phyloP scores from a whole-genome alignment of 2,113 vertebrate genomes.

The Equus quagga region DNA sequence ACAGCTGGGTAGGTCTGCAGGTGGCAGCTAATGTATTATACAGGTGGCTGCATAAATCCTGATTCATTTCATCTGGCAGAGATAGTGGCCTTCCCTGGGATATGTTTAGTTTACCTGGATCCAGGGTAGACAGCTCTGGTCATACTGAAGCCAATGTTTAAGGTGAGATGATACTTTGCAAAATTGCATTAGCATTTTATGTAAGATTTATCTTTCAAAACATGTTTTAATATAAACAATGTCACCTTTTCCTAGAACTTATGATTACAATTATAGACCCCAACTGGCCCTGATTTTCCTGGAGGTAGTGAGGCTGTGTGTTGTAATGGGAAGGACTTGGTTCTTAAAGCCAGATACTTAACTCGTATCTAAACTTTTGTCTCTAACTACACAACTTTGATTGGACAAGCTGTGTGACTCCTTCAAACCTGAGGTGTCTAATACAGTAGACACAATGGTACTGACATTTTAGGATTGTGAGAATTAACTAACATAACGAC shows the following conservation, averaged over 20 bases:
- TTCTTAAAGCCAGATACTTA: background rate
- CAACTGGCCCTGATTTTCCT: background rate
- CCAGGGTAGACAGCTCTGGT: background rate
- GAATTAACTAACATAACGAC: background rate
- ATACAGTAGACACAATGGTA: background rate
- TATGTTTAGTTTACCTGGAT: background rate
- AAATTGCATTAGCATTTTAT: background rate
- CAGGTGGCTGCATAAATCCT: conserved; percentile 70
- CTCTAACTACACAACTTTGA: background rate
- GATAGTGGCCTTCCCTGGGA: background rate
- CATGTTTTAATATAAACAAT: background rate
- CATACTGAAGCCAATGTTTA: background rate
- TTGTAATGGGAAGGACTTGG: background rate
- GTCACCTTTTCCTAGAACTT: background rate
- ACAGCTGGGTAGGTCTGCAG: conserved; percentile 70
- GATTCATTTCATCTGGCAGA: conserved; percentile 51
- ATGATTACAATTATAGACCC: background rate
- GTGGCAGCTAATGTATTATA: conserved; percentile 42
- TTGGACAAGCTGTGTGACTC: background rate
- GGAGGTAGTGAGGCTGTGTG: background rate
- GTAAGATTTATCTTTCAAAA: background rate
- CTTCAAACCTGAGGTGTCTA: background rate
- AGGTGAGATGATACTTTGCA: background rate
- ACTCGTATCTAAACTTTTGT: background rate
- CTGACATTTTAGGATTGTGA: background rate